Conservation (phyloP, 1,140 invertebrate genomes). For the Drosophila aff. region DNA sequence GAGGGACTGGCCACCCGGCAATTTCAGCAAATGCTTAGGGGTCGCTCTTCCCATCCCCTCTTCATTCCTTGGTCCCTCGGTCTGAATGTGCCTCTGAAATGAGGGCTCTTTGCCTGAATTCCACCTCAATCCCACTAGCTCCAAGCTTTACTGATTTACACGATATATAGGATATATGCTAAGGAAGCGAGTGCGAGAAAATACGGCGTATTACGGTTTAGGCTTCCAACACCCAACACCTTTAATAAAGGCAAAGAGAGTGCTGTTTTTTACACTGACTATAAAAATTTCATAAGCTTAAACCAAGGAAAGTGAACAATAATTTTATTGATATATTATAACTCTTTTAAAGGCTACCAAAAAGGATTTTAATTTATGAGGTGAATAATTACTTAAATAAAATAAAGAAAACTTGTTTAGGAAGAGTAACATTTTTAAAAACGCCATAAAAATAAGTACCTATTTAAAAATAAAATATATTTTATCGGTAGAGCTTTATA, state of each 20-base stretch:
- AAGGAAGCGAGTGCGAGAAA: slow-evolving; percentile 5
- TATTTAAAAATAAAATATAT: not conserved
- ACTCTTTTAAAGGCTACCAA: not conserved
- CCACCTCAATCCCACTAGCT: slow-evolving; percentile 31
- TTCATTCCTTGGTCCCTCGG: not conserved
- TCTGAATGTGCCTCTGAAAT: slow-evolving; percentile 39
- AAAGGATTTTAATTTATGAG: not conserved
- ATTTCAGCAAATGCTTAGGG: slow-evolving; percentile 54
- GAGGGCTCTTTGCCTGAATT: slow-evolving; percentile 44
- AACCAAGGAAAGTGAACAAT: too few relatives aligned
- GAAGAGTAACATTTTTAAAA: not conserved
- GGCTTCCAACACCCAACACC: slow-evolving; percentile 9
- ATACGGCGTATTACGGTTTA: slow-evolving; percentile 1
- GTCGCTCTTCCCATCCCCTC: not conserved
- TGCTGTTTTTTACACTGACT: slow-evolving; percentile 15
- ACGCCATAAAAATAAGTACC: too few relatives aligned
- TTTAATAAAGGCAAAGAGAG: not conserved
- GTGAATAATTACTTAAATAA: not conserved
- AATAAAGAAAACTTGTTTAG: not conserved
- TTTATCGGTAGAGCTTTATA: not conserved
- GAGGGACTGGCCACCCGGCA: slow-evolving; percentile 9
- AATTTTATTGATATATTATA: not conserved
- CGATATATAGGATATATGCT: slow-evolving; percentile 31
- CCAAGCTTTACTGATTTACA: slow-evolving; percentile 49
- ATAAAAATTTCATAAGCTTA: slow-evolving; percentile 38